Evolutionary conservation across 1,140 invertebrate genomes (phyloP), one percentile per base, ranked within the genome.

Genomic region (Araneus ventricosus): DNA sequence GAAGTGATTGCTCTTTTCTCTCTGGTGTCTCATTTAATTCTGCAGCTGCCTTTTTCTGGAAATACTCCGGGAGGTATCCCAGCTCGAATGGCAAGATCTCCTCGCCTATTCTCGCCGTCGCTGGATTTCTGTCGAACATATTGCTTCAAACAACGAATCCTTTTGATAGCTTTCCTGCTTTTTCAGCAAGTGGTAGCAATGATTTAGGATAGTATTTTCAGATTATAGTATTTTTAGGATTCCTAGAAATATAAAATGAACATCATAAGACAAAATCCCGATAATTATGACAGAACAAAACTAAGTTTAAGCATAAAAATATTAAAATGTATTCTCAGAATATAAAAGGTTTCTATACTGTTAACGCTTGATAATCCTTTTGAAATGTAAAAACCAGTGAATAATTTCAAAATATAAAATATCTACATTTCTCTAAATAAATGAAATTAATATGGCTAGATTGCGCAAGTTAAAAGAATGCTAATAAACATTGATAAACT

Each of bases 11-110:
- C 1, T 8, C 22, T 45, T n/a, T 88, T 5, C 39, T 45, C 4
- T 89, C 88, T 2, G 34, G 63, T 6, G 88, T 89, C 14, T 89
- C 63, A 30, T 79, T 24, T 0, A 89, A 17, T 20, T 89, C 88
- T 24, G 17, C 37, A n/a, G 75, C 88, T 0, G 88, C 88, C 39
- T 89, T 89, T 52, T 30, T 89, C 24, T 79, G 67, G n/a, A 79
- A 89, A 75, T 41, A 89, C 17, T 89, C 88, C 1, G 88, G 63
- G 2, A 89, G n/a, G 7, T 34, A 34, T 52, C 63, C 67, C 63
- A 45, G 20, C 34, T 89, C 88, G n/a, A 89, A 79, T 4, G 88
- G 88, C 37, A 89, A 34, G 27, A 79, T 89, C 41, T 89, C 88
- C 14, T 75, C 59, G 5, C 86, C 86, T 41, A 67, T 67, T 41